Evolutionary conservation across 2,113 vertebrate genomes (phyloP).

Genomic region (Cyprinodon tularosa): DNA sequence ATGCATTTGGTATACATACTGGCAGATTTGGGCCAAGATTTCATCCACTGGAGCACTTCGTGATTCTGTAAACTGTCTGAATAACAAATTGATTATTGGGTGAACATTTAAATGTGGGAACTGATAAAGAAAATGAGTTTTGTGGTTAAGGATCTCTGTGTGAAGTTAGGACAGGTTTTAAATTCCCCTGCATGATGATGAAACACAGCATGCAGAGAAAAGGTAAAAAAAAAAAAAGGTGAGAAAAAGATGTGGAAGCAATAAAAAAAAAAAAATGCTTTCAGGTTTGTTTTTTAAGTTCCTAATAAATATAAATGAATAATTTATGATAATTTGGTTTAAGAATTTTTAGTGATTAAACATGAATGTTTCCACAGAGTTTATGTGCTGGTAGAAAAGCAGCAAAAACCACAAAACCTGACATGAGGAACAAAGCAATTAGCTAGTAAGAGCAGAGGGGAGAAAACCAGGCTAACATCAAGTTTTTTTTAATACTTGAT

Average conservation of each 20-base stretch:
- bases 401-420: conserved; percentile 34
- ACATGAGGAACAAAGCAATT: not conserved
- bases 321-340: not conserved
- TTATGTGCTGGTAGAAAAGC: conserved; percentile 36
- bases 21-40: conserved; percentile 84
- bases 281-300: conserved; percentile 22
- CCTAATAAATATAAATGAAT: conserved; percentile 8
- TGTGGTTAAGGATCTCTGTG: conserved; percentile 42
- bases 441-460: conserved; percentile 13
- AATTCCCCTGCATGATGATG: conserved; percentile 15
- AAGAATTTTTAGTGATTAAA: conserved; percentile 14
- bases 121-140: conserved; percentile 56
- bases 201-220: conserved; percentile 41
- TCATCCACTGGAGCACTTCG: conserved; percentile 87
- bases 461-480: not conserved
- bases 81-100: conserved; percentile 82
- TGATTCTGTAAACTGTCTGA: conserved; percentile 84
- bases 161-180: conserved; percentile 21
- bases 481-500: not conserved
- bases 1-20: conserved; percentile 81
- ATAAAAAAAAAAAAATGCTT: not conserved
- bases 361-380: conserved; percentile 7
- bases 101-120: conserved; percentile 68
- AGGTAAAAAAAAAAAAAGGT: not conserved
- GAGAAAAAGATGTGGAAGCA: not conserved